Evolutionary conservation across 2,888 invertebrate genomes (phyloP), one percentile per base, ranked within the genome.

Genomic region (Cerceris rybyensis): DNA sequence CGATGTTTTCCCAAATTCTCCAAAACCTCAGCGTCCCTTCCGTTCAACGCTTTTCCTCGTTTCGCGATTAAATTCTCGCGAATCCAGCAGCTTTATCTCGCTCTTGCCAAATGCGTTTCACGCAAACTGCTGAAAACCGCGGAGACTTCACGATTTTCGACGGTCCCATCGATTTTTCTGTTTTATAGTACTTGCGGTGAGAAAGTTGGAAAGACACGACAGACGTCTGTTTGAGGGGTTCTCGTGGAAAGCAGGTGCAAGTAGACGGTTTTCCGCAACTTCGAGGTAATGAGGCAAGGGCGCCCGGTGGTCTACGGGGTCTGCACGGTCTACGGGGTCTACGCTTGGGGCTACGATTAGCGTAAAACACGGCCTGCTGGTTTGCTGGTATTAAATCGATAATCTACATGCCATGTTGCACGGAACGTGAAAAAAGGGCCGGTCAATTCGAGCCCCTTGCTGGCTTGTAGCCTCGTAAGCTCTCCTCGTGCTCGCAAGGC

Each of bases 301-400:
- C 68, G 82, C 59, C 82, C 61, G n/a, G 50, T 61, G 16, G 76
- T 80, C 70, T 83, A 39, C 63, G 58, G 28, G 28, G 28, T 28
- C 70, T 83, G 17, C 63, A 58, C 2, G 28, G 28, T 28, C 28
- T 28, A 28, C 28, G 28, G 28, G 28, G 28, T 28, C 28, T 28
- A 28, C 28, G 28, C 28, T 28, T 58, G 71, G 39, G 67, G 55
- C 57, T 60, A 74, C 65, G 73, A 80, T 84, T 78, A 82, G 70
- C 79, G 79, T 42, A 77, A 79, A 84, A 70, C 73, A 78, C 74
- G 77, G 75, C 66, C 69, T 65, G 58, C 68, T 76, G 78, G 70
- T 43, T 75, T 46, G 68, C 66, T 64, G 58, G 41, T 68, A 65
- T 76, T 76, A 70, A 74, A 78, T 80, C 79, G 78, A 80, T 80